Base-by-base conservation (phyloP, 37 sponge, comb jelly and placozoan species). In the Bolinopsis microptera region DNA sequence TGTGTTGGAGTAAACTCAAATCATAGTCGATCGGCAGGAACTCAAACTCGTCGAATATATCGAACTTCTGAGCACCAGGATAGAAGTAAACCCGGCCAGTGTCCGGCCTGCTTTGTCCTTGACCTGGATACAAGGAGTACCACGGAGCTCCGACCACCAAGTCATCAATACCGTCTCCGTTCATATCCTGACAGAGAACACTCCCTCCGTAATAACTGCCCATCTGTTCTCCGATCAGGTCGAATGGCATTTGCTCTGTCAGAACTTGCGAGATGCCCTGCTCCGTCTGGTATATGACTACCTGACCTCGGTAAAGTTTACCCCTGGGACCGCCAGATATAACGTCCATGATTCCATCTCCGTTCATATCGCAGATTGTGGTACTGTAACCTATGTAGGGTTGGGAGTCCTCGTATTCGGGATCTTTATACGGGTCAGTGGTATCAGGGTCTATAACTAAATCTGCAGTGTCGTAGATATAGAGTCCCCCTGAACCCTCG, bases 301-400 rank as follows among this genome's bases (percentile, higher is more conserved):
- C 90, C n/a, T 33, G 32, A n/a, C 90, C 90, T 3, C 5, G 40
- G 90, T 86, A 86, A 3, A 35, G 25, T 24, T 86, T 39, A 24
- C 61, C 90, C 31, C 90, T 28, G 41, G 90, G 90, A 28, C 90
- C 90, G 1, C 90, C 90, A 1, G 61, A 36, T 0, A 86, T 41
- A 16, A 86, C n/a, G 2, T 86, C 90, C 26, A n/a, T 40, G 0
- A n/a, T 26, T 24, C 90, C 90, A 34, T 86, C 90, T 0, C 31
- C 90, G 22, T 86, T 86, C 36, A 39, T 39, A 39, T 86, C 90
- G 36, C 90, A 86, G 25, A 86, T 27, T 0, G 61, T 39, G 1
- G 90, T 86, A 30, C 90, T 86, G 61, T 86, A 86, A 28, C 90
- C 90, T 9, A 86, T 38, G 35, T 86, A 86, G n/a, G 90, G 90